Evolutionary conservation across 2,113 vertebrate genomes (phyloP).

Genomic region (Zosterops borbonicus): DNA sequence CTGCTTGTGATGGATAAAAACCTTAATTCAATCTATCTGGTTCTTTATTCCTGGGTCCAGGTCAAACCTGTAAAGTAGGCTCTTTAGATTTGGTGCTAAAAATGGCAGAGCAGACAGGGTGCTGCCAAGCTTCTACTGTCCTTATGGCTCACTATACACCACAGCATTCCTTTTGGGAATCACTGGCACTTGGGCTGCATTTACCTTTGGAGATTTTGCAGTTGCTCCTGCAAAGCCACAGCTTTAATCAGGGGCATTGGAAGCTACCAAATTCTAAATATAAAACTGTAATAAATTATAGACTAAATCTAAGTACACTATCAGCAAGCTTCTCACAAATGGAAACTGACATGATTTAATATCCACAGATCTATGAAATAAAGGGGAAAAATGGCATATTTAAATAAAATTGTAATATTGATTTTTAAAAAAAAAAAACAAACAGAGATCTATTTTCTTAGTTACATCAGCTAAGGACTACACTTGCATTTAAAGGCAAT

Average conservation of each 20-base stretch:
- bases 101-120: neutral
- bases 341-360: slow-evolving; percentile 1
- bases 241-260: neutral
- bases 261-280: neutral
- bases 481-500: neutral
- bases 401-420: neutral
- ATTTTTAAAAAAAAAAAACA: neutral
- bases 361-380: neutral
- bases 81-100: neutral
- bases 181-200: neutral
- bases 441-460: neutral
- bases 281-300: neutral
- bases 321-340: neutral
- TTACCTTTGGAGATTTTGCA: neutral
- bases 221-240: neutral
- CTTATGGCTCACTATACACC: neutral
- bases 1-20: neutral
- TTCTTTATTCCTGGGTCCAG: neutral
- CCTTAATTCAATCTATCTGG: neutral
- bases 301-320: neutral
- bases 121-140: neutral
- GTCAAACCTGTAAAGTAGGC: neutral
- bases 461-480: neutral
- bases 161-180: neutral
- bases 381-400: neutral